Evolutionary conservation across 2,113 vertebrate genomes (phyloP), one percentile per base, ranked within the genome.

Genomic region (Monopterus albus): DNA sequence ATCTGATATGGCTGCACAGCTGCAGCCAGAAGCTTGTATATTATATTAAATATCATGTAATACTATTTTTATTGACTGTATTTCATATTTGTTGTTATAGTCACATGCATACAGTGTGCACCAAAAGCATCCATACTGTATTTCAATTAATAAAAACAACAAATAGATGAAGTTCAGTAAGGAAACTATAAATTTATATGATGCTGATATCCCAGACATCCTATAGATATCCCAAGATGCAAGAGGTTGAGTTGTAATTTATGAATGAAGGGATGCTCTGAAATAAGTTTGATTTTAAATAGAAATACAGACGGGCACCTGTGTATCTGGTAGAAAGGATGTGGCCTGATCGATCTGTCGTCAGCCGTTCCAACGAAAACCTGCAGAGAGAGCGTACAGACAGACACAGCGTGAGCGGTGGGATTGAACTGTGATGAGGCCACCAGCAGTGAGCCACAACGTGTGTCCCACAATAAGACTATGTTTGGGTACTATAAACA

Each of bases 321-420:
- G 86, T 97, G 96, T 73, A 97, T 95, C 82, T 97, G 96, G 86
- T 97, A 97, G 87, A 97, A 97, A 6, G 96, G 95, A 33, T 97
- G 96, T 0, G 96, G 96, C 59, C 95, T 80, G 67, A 97, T 91
- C 26, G 95, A 95, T 46, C 96, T 89, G 81, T 97, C 96, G 28
- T 97, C 96, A 0, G 96, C 96, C 0, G 96, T 97, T 63, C 96
- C 96, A 0, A 97, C 96, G 81, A 96, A 97, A 86, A 96, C 95
- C 91, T 97, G 96, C 3, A 97, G 90, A 1, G 95, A 96, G 29
- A 97, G 92, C 0, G 87, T 0, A 58, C 23, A 72, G 72, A 75
- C 25, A 60, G 7, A 75, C 53, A 28, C 49, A 65, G 33, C 9
- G 65, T 39, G 49, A 51, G 39, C 50, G 40, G 38, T 6, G 40